Evolutionary conservation across 2,113 vertebrate genomes (phyloP), one percentile per base, ranked within the genome.

Genomic region (Bombycilla garrulus): DNA sequence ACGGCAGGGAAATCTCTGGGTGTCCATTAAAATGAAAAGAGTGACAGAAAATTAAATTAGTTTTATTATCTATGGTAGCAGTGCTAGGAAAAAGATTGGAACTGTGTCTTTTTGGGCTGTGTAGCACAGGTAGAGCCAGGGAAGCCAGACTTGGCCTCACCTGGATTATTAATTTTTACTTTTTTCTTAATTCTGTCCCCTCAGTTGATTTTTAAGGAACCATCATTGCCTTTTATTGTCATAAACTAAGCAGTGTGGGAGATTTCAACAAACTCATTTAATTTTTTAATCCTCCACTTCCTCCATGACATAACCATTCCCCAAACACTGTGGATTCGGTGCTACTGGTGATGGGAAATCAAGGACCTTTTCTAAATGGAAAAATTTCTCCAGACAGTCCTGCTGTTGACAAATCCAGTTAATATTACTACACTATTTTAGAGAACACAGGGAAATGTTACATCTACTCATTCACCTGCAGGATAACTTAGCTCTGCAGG

Each of bases 391-490:
- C 69, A 92, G 82, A 81, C 64, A 53, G 82, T 72, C 77, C 47
- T 88, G 82, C 72, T n/a, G 5, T 90, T 92, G 77, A 95, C 57
- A 79, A 86, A 95, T 81, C 56, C 72, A 65, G n/a, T 76, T 90
- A 90, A 84, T 94, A 51, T 60, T 16, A 24, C 38, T 36, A 17
- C 70, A 89, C 36, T 26, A 21, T 81, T 85, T 72, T 66, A 56
- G 91, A 80, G 78, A 82, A 69, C 53, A 72, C 45, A 61, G 36
- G 91, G 73, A 73, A 91, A 82, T 66, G 65, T 56, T 92, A 6
- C 62, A 86, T 84, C 80, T 86, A 11, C 70, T 89, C 54, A 82
- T 77, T 89, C 88, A 96, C 92, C 93, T 95, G 93, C 95, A 93
- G 83, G 87, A 88, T 92, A 95, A 77, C 81, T 93, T 86, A 70